Base-by-base conservation (phyloP, 2,113 vertebrate species). In the Nerophis ophidion region DNA sequence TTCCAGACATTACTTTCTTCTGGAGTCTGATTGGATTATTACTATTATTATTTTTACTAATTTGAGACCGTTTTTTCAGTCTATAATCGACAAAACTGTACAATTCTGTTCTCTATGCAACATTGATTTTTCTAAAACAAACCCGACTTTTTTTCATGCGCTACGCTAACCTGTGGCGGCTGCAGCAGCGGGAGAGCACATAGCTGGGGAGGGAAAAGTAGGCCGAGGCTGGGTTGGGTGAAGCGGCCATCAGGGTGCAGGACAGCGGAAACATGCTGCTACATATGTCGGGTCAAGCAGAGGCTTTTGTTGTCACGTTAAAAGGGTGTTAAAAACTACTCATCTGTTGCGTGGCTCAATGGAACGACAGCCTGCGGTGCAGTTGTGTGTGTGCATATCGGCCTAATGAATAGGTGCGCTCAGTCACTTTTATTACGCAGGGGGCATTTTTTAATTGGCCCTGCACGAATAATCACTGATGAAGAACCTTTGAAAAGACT, bases 231-330 rank as follows among this genome's bases (percentile, higher is more conserved):
- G 26, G 40, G 40, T 11, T 11, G 40, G 40, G 8, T 3, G 8
- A 1, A 40, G 38, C n/a, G 36, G 35, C 5, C 53, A 40, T 56
- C 88, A 62, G 71, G 92, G 89, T 86, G 85, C 89, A 63, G 84
- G 89, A 80, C 83, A 89, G 88, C 78, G 84, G 85, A 81, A 90
- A 91, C 91, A 91, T 89, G 85, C 88, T 91, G 90, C 90, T 94
- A 92, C 92, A 93, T 93, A 93, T 92, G 92, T 92, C 90, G 91
- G 92, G 92, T 93, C 92, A 93, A 92, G 90, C 91, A 89, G 87
- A 85, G 84, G 85, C 91, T 86, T 91, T 93, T 93, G 92, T 93
- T 87, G 82, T 76, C 77, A 79, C 74, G 83, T 87, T 90, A 91
- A 91, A 90, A 92, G 91, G 89, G 90, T 92, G 92, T 91, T 84